A percentile compares a stretch with the other conserved stretches of the same genome.
Evolutionary conservation across 2,113 vertebrate genomes (phyloP).

Genomic region (Notothenia coriiceps): DNA sequence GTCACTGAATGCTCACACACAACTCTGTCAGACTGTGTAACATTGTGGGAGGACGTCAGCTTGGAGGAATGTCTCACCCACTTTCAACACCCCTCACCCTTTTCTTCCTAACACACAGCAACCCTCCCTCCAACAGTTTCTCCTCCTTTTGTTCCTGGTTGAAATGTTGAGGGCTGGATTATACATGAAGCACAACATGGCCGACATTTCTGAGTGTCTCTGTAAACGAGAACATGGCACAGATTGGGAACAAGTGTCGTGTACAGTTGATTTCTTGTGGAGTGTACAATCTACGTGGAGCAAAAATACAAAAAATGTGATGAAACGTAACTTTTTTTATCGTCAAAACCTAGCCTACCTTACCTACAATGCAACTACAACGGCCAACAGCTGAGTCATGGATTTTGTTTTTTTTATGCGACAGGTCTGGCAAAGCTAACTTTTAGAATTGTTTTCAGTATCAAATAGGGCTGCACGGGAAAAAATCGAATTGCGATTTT

Average conservation of each 20-base stretch:
- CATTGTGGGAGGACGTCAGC: conserved; percentile 57
- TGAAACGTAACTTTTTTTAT: too few species aligned
- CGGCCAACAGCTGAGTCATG: too few species aligned
- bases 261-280: background rate
- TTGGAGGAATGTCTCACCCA: conserved; percentile 70
- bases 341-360: too few species aligned
- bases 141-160: background rate
- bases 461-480: too few species aligned
- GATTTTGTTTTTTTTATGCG: too few species aligned
- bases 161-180: conserved; percentile 5
- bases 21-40: conserved; percentile 19
- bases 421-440: too few species aligned
- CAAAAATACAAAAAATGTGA: background rate
- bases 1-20: conserved; percentile 51
- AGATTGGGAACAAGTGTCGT: background rate
- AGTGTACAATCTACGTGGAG: background rate
- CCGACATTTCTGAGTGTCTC: background rate
- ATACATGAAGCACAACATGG: background rate
- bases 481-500: too few species aligned
- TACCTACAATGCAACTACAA: too few species aligned
- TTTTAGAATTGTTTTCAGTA: too few species aligned
- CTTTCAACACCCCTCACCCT: conserved; percentile 39
- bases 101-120: conserved; percentile 47
- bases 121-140: conserved; percentile 5
- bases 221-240: background rate